Evolutionary conservation across 2,888 invertebrate species (phyloP), one percentile per base, ranked within the genome.

Genomic region (Cerceris ruficornis): DNA sequence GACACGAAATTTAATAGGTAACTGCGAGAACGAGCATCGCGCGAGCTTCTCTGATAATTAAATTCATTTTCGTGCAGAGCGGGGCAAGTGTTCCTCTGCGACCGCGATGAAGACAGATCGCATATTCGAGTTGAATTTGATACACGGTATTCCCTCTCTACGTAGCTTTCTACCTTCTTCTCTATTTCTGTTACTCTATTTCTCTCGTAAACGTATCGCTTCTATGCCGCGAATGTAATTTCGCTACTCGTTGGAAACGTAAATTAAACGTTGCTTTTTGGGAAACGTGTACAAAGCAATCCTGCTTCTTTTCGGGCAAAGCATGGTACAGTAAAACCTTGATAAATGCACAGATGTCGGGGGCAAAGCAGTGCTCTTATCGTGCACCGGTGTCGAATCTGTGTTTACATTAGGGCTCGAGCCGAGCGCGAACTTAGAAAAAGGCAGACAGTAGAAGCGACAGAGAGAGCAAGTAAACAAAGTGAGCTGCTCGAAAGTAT

Each of bases 1-100:
- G 76, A 80, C 77, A 69, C 75, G 61, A 75, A 77, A 79, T 84
- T 86, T 86, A 85, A 85, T 84, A 74, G 82, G 46, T 43, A 14
- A 46, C 59, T 41, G 65, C 66, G 14, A 62, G 61, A 43, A 42
- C 46, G 62, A 28, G 57, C 57, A 39, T 62, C 74, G 69, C 61
- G 61, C 49, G 59, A 14, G 61, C 41, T 55, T 43, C 50, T 62
- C 67, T 66, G 59, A 50, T 70, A 74, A 74, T 73, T 80, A 78
- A 80, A 80, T 80, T 78, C 78, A 70, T 78, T 78, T 68, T 74
- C 74, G 41, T 67, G 17, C 17, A 60, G 54, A 2, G 50, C 14
- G 11, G 46, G 8, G 42, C 39, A 62, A 55, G 17, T 58, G 64
- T 57, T 17, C 49, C 39, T n/a, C 14, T 13, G 54, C 17, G 50